Evolutionary conservation across 1,140 invertebrate genomes (phyloP).

Genomic region (Drosophila dunni): DNA sequence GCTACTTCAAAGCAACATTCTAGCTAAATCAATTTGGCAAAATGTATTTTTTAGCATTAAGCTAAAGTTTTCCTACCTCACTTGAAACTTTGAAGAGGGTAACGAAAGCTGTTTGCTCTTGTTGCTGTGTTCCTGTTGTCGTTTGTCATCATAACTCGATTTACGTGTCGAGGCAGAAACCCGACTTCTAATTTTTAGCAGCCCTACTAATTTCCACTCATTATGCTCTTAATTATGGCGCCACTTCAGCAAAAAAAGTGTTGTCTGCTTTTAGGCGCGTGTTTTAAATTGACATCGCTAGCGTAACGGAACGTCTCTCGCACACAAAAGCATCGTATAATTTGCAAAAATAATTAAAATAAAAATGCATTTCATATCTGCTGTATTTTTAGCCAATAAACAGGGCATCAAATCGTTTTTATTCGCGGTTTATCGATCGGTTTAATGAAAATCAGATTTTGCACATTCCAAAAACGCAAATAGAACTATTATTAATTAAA

Average conservation of each 20-base stretch:
- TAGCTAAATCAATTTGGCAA: slow-evolving; percentile 75
- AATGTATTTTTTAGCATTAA: slow-evolving; percentile 61
- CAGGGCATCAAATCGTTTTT: not conserved
- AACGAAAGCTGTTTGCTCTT: slow-evolving; percentile 16
- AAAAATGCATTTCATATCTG: not conserved
- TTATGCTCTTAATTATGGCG: slow-evolving; percentile 67
- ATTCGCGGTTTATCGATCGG: not conserved
- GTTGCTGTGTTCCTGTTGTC: slow-evolving; percentile 11
- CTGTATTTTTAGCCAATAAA: not conserved
- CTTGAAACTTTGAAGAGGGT: slow-evolving; percentile 23
- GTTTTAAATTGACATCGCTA: not conserved
- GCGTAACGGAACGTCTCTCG: not conserved
- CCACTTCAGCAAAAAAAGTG: slow-evolving; percentile 24
- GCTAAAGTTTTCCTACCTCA: slow-evolving; percentile 33
- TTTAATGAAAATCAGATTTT: slow-evolving; percentile 20
- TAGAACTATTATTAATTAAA: not conserved
- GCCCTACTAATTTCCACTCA: slow-evolving; percentile 63
- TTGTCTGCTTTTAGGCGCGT: slow-evolving; percentile 40
- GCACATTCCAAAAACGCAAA: not conserved
- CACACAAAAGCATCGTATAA: not conserved
- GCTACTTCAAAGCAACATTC: slow-evolving; percentile 71
- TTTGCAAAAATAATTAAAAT: not conserved
- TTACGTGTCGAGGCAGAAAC: slow-evolving; percentile 8
- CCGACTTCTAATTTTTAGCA: slow-evolving; percentile 46
- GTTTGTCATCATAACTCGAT: slow-evolving; percentile 70